Base-by-base conservation (phyloP, 2,888 invertebrate genomes). In the Lampropteryx suffumata region DNA sequence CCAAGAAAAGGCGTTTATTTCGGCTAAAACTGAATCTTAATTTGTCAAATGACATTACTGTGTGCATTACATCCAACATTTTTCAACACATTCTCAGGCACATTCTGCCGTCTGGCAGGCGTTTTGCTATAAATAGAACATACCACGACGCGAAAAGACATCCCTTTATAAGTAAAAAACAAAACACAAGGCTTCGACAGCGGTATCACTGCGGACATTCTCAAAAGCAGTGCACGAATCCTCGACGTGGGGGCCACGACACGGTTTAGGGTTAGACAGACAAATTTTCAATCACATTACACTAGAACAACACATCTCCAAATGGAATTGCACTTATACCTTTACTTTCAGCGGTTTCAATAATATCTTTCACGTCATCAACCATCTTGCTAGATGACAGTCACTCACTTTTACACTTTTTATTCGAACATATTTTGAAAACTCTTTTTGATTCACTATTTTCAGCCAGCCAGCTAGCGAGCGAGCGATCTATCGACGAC, bases 361-460 rank as follows among this genome's bases (percentile, higher is more conserved):
- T 79, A 82, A 85, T 80, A 82, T 89, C 82, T 84, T 80, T 85
- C 87, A 86, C 89, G 84, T 90, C 90, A 88, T 89, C 90, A 85
- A 87, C 90, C 90, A 90, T 90, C 82, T 90, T 90, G 90, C 87
- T 83, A 75, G 83, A 84, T 88, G 87, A 89, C 88, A 88, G 83
- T 84, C 84, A 86, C 85, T 83, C 84, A 87, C 86, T 65, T 83
- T 79, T 76, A 76, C 89, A 89, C 87, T 89, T 88, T 84, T 88
- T 89, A 88, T 83, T 87, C 85, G 83, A 87, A 86, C 88, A 89
- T 89, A 86, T 89, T 86, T 88, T 84, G 84, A 88, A 87, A 88
- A 89, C 86, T 88, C 87, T 87, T 86, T 88, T 75, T 86, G 84
- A 81, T 88, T 87, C 89, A 90, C 87, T 88, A 89, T 87, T 86